Conservation (phyloP, 2,113 vertebrate genomes). For the Callipepla squamata region DNA sequence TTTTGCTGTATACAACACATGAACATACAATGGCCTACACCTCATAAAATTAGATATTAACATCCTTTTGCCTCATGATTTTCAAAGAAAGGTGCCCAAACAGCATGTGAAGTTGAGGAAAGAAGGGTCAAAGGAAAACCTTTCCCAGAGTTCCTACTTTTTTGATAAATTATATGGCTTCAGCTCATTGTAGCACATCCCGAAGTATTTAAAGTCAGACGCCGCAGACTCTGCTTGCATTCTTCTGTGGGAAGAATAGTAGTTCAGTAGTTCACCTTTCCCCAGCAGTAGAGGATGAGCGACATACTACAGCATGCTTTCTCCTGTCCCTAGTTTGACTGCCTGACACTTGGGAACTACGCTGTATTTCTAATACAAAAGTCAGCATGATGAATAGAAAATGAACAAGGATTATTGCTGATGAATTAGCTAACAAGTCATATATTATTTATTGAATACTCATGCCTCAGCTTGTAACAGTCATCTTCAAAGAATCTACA, state of each 20-base stretch:
- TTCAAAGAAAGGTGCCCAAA: background rate
- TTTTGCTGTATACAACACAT: background rate
- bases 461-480: background rate
- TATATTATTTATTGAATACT: background rate
- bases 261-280: background rate
- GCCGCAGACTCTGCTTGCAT: background rate
- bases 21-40: background rate
- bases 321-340: background rate
- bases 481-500: background rate
- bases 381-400: background rate
- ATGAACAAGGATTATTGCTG: background rate
- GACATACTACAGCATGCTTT: background rate
- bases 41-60: background rate
- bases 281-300: background rate
- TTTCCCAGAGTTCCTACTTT: background rate
- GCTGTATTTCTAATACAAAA: background rate
- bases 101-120: background rate
- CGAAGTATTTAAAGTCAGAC: background rate
- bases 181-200: background rate
- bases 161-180: background rate
- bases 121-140: background rate
- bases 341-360: background rate
- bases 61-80: background rate
- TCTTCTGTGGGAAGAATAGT: background rate
- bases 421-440: background rate